phyloP scores from a whole-genome alignment of 2,888 invertebrate species.

The Tenthredo notha region DNA sequence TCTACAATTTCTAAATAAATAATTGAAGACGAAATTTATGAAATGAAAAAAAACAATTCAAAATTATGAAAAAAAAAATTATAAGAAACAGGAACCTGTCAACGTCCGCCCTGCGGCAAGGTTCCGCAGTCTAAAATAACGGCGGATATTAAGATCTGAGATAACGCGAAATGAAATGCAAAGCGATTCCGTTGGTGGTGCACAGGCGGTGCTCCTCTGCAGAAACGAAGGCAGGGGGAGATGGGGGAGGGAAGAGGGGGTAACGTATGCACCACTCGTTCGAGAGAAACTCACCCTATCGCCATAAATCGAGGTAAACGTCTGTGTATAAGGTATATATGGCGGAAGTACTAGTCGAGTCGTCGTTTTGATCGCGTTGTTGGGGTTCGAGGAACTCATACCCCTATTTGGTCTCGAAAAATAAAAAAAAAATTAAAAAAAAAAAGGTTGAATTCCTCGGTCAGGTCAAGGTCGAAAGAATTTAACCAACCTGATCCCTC shows the following conservation, averaged over 20 bases:
- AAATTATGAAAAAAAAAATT: not conserved
- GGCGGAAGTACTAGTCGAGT: slow-evolving; percentile 6
- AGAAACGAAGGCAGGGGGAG: not conserved
- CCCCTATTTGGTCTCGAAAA: not conserved
- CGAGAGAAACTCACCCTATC: not conserved
- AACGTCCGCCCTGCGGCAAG: not conserved
- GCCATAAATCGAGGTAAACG: slow-evolving; percentile 45
- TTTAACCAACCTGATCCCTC: slow-evolving; percentile 1
- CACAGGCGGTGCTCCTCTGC: not conserved
- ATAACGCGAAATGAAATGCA: slow-evolving; percentile 77
- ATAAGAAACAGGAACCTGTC: not conserved
- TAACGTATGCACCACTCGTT: slow-evolving; percentile 29
- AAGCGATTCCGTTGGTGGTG: slow-evolving; percentile 70
- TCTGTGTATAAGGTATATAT: slow-evolving; percentile 12
- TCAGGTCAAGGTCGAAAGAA: slow-evolving; percentile 49
- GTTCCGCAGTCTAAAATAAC: not conserved
- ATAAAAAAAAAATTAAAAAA: no score
- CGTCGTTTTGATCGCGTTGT: not conserved
- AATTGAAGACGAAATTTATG: not conserved
- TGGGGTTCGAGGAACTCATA: slow-evolving; percentile 34
- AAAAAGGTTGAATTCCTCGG: slow-evolving; percentile 17
- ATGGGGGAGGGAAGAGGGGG: not conserved
- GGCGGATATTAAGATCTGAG: slow-evolving; percentile 76
- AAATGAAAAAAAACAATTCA: not conserved
- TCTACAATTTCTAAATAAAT: not conserved